Conservation (phyloP, 2,888 invertebrate genomes). For the Hypena proboscidalis region DNA sequence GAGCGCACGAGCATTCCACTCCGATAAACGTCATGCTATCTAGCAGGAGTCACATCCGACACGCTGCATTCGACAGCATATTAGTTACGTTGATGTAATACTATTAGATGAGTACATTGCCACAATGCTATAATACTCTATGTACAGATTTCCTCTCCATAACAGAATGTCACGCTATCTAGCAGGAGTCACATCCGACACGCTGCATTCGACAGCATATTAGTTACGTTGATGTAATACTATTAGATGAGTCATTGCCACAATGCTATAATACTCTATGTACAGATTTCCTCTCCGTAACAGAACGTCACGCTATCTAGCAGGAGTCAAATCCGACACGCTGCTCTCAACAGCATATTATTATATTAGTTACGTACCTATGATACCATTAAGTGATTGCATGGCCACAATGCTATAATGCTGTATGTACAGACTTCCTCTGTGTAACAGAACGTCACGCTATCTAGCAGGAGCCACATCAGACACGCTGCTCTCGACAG, state of each 20-base stretch:
- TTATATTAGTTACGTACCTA: no score
- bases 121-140: background rate
- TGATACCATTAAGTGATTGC: background rate
- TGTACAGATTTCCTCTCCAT: background rate
- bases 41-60: no score
- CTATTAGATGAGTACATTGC: background rate
- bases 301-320: no score
- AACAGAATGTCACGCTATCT: slow-evolving; percentile 4
- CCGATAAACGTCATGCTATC: no score
- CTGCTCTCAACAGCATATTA: no score
- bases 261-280: background rate
- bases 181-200: slow-evolving; percentile 4
- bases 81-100: no score
- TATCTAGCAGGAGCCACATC: slow-evolving; percentile 5
- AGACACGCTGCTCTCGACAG: slow-evolving; percentile 46
- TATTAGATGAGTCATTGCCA: slow-evolving; percentile 50
- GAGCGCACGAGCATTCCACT: no score
- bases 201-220: slow-evolving; percentile 58
- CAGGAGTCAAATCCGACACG: no score
- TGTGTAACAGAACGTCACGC: background rate
- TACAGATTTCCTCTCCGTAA: no score
- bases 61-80: no score
- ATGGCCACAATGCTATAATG: background rate
- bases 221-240: slow-evolving; percentile 61
- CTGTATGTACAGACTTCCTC: background rate